Percentiles rank a stretch among this genome's conserved stretches.
phyloP scores from a whole-genome alignment of 2,888 invertebrate species.

The Scaptomyza flava region DNA sequence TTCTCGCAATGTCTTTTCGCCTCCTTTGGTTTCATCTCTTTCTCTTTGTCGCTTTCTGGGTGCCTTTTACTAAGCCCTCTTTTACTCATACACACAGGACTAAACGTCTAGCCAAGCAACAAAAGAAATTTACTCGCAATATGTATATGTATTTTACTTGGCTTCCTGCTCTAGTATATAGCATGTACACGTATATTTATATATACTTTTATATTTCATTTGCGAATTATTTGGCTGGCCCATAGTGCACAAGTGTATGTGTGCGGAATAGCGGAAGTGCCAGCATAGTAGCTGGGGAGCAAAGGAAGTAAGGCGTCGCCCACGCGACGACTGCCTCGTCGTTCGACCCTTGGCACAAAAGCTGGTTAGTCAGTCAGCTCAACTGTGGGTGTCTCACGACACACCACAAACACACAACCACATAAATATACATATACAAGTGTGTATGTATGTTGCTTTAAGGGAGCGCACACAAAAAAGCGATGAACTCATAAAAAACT shows the following conservation, averaged over 20 bases:
- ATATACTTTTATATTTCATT: constrained; percentile 45
- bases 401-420: constrained; percentile 20
- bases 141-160: constrained; percentile 69
- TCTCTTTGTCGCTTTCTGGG: constrained; percentile 12
- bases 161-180: constrained; percentile 59
- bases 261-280: constrained; percentile 57
- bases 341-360: constrained; percentile 77
- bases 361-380: constrained; percentile 69
- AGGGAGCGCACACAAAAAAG: constrained; percentile 64
- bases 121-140: constrained; percentile 74
- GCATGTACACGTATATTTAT: not conserved
- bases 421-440: constrained; percentile 22
- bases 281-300: constrained; percentile 40
- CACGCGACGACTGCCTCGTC: constrained; percentile 64
- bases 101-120: constrained; percentile 70
- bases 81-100: constrained; percentile 13
- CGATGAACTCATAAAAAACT: constrained; percentile 81
- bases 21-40: not conserved
- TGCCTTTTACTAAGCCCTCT: constrained; percentile 19
- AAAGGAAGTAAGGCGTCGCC: constrained; percentile 52
- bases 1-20: constrained; percentile 17
- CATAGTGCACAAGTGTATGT: constrained; percentile 52
- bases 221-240: constrained; percentile 70
- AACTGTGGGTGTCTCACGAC: constrained; percentile 47
- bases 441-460: constrained; percentile 15